phyloP scores from a whole-genome alignment of 2,888 invertebrate genomes.

The Lepidocyrtinus sp. region DNA sequence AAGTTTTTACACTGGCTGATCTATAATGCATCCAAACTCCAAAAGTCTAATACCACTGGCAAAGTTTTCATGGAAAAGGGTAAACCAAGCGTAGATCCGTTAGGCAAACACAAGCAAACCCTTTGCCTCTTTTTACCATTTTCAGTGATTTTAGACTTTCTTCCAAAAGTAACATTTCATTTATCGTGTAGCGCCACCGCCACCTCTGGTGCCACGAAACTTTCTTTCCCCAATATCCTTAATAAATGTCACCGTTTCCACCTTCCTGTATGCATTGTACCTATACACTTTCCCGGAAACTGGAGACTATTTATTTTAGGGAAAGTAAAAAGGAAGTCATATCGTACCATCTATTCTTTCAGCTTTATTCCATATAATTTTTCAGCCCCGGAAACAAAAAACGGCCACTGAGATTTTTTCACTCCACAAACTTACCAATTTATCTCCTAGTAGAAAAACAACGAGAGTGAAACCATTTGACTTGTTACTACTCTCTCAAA shows the following conservation, averaged over 20 bases:
- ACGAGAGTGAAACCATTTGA: constrained; percentile 1
- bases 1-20: constrained; percentile 35
- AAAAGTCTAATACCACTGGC: neutral
- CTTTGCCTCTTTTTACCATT: constrained; percentile 13
- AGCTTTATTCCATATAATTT: neutral
- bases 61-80: neutral
- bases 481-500: neutral
- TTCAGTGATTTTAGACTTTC: neutral
- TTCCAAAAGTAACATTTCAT: neutral
- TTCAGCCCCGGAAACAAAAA: neutral
- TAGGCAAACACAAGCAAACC: neutral
- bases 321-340: constrained; percentile 11
- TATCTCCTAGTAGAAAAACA: neutral
- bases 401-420: neutral
- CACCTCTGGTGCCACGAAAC: neutral
- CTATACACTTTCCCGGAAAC: constrained; percentile 23
- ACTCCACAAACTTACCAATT: constrained; percentile 23
- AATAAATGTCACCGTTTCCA: constrained; percentile 37
- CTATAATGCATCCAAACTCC: constrained; percentile 22
- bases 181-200: neutral
- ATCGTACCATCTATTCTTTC: constrained; percentile 9
- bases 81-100: neutral
- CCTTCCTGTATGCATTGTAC: neutral
- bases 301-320: constrained; percentile 20
- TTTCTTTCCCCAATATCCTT: constrained; percentile 42